Conservation (phyloP, 2,888 invertebrate genomes). For the Schizaphis graminum region DNA sequence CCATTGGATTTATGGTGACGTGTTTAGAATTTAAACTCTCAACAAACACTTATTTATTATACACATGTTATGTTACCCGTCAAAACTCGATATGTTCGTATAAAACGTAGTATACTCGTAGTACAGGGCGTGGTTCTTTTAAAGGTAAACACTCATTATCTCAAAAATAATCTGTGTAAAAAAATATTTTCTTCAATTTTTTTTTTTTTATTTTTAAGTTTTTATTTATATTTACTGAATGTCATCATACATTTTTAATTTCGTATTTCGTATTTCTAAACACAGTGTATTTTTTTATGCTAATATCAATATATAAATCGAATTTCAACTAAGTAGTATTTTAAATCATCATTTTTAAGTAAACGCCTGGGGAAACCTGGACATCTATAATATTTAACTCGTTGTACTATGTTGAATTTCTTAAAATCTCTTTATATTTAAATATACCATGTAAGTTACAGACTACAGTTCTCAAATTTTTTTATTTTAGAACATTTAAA, state of each 20-base stretch:
- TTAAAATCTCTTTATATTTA: too few relatives aligned
- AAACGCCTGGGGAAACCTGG: neutral
- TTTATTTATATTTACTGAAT: neutral
- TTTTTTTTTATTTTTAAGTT: neutral
- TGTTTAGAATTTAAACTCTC: slow-evolving; percentile 51
- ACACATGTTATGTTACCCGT: slow-evolving; percentile 10
- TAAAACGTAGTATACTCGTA: neutral
- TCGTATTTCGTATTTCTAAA: neutral
- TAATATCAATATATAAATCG: neutral
- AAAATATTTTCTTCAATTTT: neutral
- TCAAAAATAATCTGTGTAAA: neutral
- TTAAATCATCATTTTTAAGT: neutral
- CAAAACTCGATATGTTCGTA: slow-evolving; percentile 10
- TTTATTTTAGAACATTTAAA: too few relatives aligned
- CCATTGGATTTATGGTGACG: slow-evolving; percentile 58
- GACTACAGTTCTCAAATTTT: too few relatives aligned
- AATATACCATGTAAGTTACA: too few relatives aligned
- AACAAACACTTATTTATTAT: slow-evolving; percentile 21
- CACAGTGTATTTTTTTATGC: neutral
- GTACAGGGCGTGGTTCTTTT: neutral
- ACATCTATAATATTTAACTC: too few relatives aligned
- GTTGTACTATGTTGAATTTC: too few relatives aligned
- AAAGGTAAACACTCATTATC: neutral
- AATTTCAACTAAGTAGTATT: neutral
- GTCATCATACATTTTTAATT: too few relatives aligned